phyloP scores from a whole-genome alignment of 1,140 invertebrate genomes.

The Eupristina koningsbergeri region DNA sequence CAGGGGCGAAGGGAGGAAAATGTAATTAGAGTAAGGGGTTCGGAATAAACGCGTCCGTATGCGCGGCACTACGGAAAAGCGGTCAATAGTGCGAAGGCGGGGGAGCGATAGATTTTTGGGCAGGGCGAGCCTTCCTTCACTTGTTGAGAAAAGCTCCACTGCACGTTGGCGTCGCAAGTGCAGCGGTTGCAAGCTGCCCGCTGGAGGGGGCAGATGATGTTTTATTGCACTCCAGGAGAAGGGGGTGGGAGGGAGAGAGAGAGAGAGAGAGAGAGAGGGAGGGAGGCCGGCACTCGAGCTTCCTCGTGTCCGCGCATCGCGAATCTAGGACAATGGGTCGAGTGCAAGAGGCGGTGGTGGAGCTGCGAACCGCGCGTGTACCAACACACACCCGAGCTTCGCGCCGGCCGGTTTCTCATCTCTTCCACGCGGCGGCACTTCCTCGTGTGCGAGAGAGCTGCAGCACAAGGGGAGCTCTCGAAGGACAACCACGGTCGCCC shows the following conservation, averaged over 20 bases:
- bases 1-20: too few species aligned
- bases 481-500: background rate
- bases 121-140: background rate
- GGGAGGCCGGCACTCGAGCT: conserved; percentile 4
- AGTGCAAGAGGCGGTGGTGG: conserved; percentile 56
- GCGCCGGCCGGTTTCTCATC: conserved; percentile 49
- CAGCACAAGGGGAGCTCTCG: conserved; percentile 35
- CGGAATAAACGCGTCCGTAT: background rate
- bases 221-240: background rate
- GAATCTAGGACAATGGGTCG: conserved; percentile 71
- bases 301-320: conserved; percentile 24
- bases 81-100: conserved; percentile 28
- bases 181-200: background rate
- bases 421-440: too few species aligned
- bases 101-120: background rate
- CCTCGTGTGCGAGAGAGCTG: conserved; percentile 20
- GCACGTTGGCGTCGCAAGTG: background rate
- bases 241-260: background rate
- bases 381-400: conserved; percentile 59
- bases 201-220: background rate
- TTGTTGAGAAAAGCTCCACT: background rate
- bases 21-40: too few species aligned
- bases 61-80: conserved; percentile 6
- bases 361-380: conserved; percentile 61
- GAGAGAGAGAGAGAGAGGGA: background rate